Conservation (phyloP, 2,888 invertebrate species). For the Drosophila antonietae region DNA sequence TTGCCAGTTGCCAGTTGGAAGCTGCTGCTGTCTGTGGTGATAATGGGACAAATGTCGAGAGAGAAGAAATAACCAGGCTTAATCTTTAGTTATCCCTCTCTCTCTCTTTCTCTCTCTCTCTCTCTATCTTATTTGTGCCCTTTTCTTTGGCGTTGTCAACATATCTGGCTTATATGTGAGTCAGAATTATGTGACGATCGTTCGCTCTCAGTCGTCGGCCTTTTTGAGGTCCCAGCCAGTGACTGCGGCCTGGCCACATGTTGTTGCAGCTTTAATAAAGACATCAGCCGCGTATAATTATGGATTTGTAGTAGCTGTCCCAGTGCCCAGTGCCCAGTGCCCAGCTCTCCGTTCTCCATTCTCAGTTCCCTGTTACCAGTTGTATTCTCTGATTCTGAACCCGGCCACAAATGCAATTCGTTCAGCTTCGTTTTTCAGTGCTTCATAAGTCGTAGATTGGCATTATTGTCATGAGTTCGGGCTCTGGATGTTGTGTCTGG, state of each 20-base stretch:
- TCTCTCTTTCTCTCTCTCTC: not conserved
- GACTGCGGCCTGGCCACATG: constrained; percentile 64
- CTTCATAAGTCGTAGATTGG: constrained; percentile 83
- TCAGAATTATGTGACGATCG: constrained; percentile 78
- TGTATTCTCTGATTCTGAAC: constrained; percentile 19
- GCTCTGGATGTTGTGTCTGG: constrained; percentile 19
- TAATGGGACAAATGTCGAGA: constrained; percentile 76
- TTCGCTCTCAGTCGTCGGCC: constrained; percentile 49
- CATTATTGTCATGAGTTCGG: constrained; percentile 81
- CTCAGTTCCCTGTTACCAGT: constrained; percentile 5
- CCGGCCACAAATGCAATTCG: constrained; percentile 75
- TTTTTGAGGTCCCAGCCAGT: constrained; percentile 62
- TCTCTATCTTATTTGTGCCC: constrained; percentile 70
- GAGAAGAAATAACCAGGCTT: constrained; percentile 80
- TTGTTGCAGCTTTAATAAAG: constrained; percentile 79
- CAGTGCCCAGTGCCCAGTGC: constrained; percentile 14
- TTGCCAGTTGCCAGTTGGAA: constrained; percentile 70
- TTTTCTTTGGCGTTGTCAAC: constrained; percentile 84
- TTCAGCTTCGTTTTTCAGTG: constrained; percentile 80
- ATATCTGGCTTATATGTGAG: constrained; percentile 82
- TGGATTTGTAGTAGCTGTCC: constrained; percentile 78
- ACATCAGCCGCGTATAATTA: constrained; percentile 83
- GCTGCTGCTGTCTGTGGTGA: constrained; percentile 77
- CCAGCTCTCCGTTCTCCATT: not conserved
- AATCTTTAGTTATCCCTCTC: constrained; percentile 77